Evolutionary conservation across 1,140 invertebrate genomes (phyloP), one percentile per base, ranked within the genome.

Genomic region (Thereuonema tuberculata): DNA sequence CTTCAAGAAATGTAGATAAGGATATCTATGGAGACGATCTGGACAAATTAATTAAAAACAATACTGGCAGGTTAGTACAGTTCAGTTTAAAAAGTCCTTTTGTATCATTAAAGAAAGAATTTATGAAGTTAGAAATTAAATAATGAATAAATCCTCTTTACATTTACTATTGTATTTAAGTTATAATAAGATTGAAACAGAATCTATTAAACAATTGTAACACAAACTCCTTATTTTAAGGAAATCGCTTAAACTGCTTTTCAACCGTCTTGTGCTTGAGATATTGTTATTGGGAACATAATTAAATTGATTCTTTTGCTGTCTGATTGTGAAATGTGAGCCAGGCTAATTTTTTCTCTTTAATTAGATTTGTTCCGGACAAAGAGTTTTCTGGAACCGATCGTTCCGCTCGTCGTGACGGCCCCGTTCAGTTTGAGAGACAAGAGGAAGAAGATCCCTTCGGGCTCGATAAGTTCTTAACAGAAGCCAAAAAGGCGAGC

Each of bases 401-500:
- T 67, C 75, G 84, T 43, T 76, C 76, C 23, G 74, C 72, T 1
- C 71, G 76, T 37, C 79, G 93, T n/a, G 83, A 85, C 49, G 95
- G 94, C 0, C 95, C 95, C 2, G 95, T 98, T 23, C 91, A 97
- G 71, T 98, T 98, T 76, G 92, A 96, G 68, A 86, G 83, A 72
- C 87, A 86, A 66, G 87, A 89, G 62, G 79, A 79, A 61, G 87
- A 90, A 67, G 94, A 98, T 88, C 92, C 93, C 53, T 99, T 98
- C 73, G 93, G 93, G 77, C 77, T 98, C 66, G 92, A 94, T 82
- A 89, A 94, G 72, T 97, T 99, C 81, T 91, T 99, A 78, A 90
- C 87, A 64, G 87, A 94, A 74, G 94, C 93, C 55, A 98, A 98
- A 71, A 82, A 86, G 60, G 90, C 87, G 0, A 84, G 65, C 66